phyloP scores from a whole-genome alignment of 2,888 invertebrate genomes.

The Aspidiotus destructor region DNA sequence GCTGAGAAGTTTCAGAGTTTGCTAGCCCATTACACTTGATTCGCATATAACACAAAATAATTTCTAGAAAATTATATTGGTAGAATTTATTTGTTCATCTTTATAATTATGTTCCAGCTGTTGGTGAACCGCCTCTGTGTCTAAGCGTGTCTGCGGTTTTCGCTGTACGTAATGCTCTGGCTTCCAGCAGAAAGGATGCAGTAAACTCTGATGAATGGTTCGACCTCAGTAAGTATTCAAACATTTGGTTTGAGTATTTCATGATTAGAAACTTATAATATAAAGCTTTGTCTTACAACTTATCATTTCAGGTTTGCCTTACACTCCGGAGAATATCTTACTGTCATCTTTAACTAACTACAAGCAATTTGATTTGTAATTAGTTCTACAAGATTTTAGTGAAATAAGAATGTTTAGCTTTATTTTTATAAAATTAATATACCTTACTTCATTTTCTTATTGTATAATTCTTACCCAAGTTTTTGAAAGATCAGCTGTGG shows the following conservation, averaged over 20 bases:
- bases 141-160: slow-evolving; percentile 79
- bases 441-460: no score
- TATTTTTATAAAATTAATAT: no score
- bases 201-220: slow-evolving; percentile 44
- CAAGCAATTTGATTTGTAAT: slow-evolving; percentile 14
- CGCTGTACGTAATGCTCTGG: slow-evolving; percentile 80
- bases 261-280: background rate
- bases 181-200: slow-evolving; percentile 62
- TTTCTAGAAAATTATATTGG: no score
- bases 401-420: no score
- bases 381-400: no score
- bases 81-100: no score
- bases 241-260: background rate
- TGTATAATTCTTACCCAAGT: no score
- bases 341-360: background rate
- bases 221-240: slow-evolving; percentile 15
- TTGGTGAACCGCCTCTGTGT: slow-evolving; percentile 92
- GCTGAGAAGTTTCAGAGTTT: no score
- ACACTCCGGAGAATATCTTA: slow-evolving; percentile 19
- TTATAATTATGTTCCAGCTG: slow-evolving; percentile 52
- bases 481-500: no score
- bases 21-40: no score
- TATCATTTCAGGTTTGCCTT: slow-evolving; percentile 11
- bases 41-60: no score
- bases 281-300: background rate